phyloP scores from a whole-genome alignment of 2,888 invertebrate genomes.

The Pammene fasciana region DNA sequence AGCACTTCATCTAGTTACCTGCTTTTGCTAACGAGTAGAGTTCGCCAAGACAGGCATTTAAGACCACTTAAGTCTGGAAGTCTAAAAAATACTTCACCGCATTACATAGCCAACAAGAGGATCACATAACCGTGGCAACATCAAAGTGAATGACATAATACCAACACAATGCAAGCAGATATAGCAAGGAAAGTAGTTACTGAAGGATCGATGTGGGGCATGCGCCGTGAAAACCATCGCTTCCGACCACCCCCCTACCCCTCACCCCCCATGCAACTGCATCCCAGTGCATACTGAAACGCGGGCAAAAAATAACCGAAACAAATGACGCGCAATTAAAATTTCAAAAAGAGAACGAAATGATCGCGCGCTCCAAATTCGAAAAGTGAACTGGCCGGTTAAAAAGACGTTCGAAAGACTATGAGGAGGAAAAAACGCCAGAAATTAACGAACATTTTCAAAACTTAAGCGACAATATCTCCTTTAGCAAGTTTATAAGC shows the following conservation, averaged over 20 bases:
- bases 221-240: constrained; percentile 64
- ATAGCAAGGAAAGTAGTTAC: constrained; percentile 60
- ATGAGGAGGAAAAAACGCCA: constrained; percentile 80
- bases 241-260: constrained; percentile 59
- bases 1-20: too few species aligned
- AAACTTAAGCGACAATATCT: constrained; percentile 40
- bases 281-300: constrained; percentile 78
- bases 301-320: constrained; percentile 55
- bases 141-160: constrained; percentile 82
- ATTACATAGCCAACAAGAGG: constrained; percentile 46
- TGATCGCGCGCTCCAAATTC: constrained; percentile 27
- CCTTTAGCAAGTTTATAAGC: constrained; percentile 56
- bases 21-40: too few species aligned
- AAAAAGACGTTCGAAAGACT: constrained; percentile 55
- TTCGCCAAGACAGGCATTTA: not conserved
- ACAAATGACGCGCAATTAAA: constrained; percentile 44
- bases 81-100: constrained; percentile 19
- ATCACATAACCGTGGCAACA: constrained; percentile 57
- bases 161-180: constrained; percentile 52
- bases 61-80: not conserved
- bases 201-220: constrained; percentile 78
- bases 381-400: constrained; percentile 40
- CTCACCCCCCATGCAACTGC: constrained; percentile 73
- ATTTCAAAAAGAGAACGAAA: constrained; percentile 19
- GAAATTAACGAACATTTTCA: constrained; percentile 53